phyloP scores from a whole-genome alignment of 2,888 invertebrate species.

The Hyposoter didymator region DNA sequence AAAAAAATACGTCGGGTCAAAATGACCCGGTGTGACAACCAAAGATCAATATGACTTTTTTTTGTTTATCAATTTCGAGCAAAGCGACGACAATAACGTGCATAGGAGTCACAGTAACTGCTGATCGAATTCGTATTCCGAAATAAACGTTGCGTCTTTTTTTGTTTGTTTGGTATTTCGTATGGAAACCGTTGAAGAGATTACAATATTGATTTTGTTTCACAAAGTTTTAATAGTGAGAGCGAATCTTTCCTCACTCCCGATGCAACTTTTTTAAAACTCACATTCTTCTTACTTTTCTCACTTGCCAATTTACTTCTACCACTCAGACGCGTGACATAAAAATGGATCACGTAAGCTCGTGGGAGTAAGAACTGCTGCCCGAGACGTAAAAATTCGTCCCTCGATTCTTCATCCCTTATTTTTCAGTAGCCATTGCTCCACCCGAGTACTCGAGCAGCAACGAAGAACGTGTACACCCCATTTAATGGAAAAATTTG shows the following conservation, averaged over 20 bases:
- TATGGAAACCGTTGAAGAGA: neutral
- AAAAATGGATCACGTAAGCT: constrained; percentile 60
- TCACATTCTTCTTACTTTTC: constrained; percentile 9
- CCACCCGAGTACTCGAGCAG: neutral
- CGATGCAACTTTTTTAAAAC: neutral
- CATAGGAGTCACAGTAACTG: too few relatives aligned
- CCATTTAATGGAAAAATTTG: neutral
- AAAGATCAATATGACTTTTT: neutral
- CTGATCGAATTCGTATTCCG: too few relatives aligned
- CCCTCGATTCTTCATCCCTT: constrained; percentile 51
- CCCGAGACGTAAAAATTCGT: constrained; percentile 54
- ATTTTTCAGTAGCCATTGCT: constrained; percentile 28
- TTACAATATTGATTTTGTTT: neutral
- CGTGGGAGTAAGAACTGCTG: constrained; percentile 39
- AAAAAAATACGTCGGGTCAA: neutral
- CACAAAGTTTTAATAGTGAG: constrained; percentile 2
- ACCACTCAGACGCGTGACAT: constrained; percentile 45
- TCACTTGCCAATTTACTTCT: constrained; percentile 33
- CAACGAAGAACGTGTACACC: neutral
- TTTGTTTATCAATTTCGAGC: neutral
- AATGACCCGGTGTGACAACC: neutral
- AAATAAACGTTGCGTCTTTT: neutral
- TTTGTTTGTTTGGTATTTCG: too few relatives aligned
- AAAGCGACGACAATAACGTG: too few relatives aligned
- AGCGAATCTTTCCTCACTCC: neutral